Base-by-base conservation (phyloP, 2,797 vertebrate genomes). In the Meda fulgida region DNA sequence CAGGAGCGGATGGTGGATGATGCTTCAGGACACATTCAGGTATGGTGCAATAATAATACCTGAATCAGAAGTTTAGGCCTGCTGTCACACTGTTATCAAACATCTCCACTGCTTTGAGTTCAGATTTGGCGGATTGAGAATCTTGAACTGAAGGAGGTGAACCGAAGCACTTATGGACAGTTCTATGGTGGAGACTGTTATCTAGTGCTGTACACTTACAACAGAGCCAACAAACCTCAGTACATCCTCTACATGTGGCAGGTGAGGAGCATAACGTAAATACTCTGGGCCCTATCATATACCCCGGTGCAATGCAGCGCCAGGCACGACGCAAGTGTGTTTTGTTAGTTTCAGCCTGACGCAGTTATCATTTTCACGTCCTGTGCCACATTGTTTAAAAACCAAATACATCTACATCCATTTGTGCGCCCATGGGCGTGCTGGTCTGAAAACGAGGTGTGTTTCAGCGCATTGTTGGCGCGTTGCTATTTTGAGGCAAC, bases 171-270 rank as follows among this genome's bases (percentile, higher is more conserved):
- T 0, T 96, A 96, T 0, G 97, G 97, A 5, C 96, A 97, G 91
- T 98, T 98, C 89, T 98, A 98, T 0, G 97, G 97, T 40, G 97
- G 97, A 21, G 97, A 98, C 85, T 97, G 97, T 92, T 98, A 98
- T 92, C 89, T 98, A 87, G 92, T 97, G 78, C 92, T 98, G 29
- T 98, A 98, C 90, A 95, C 96, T 1, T 98, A 98, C 91, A 87
- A 90, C 73, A 94, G 87, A 78, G 92, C 94, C 26, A 92, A 93
- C 88, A 92, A 93, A 86, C 92, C 94, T 34, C 95, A 97, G 70
- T 95, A 97, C 21, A 83, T 98, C 29, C 95, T 98, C 79, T 98
- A 98, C 88, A 97, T 98, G 96, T 98, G 97, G 97, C 96, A 96
- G 96, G 97, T 97, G 89, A 83, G 91, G 18, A 69, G 23, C 18